These are phyloP conservation scores for Synanthedon myopaeformis DNA, from an alignment of 2,888 invertebrate species.

Conservation along the genomic window DNA sequence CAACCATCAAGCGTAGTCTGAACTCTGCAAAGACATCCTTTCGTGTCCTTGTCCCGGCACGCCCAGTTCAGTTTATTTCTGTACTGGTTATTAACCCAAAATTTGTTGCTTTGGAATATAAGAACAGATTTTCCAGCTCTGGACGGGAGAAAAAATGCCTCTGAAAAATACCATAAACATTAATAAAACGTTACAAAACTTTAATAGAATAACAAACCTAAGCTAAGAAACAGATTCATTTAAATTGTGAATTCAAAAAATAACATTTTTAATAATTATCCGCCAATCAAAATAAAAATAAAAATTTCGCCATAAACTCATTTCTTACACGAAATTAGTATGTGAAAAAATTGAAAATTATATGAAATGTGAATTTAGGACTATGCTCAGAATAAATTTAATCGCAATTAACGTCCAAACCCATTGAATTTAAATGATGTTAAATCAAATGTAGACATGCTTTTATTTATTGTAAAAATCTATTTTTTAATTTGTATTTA, in stretches of 20 bases:
- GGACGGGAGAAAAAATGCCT: conserved; percentile 58
- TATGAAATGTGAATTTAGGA: too few species aligned
- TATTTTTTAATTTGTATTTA: too few species aligned
- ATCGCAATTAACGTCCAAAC: too few species aligned
- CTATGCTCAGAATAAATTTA: too few species aligned
- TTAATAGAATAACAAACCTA: neutral
- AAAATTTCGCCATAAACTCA: too few species aligned
- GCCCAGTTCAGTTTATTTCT: conserved; percentile 61
- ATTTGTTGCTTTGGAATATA: conserved; percentile 56
- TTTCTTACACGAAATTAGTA: too few species aligned
- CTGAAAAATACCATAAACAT: conserved; percentile 19
- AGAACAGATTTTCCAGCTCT: conserved; percentile 59
- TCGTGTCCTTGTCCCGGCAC: conserved; percentile 56
- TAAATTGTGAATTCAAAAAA: neutral
- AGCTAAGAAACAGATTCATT: neutral
- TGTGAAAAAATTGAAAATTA: too few species aligned
- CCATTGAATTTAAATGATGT: too few species aligned
- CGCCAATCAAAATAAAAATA: too few species aligned
- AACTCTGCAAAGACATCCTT: conserved; percentile 53
- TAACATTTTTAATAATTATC: too few species aligned
- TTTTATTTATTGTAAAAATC: too few species aligned
- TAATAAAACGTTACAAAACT: neutral
- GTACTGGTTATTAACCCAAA: conserved; percentile 64
- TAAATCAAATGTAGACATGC: too few species aligned
- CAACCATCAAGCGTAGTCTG: conserved; percentile 60